A percentile compares a stretch with the other conserved stretches of the same genome.
Evolutionary conservation across 2,888 invertebrate species (phyloP).

Genomic region (Isoperla grammatica): DNA sequence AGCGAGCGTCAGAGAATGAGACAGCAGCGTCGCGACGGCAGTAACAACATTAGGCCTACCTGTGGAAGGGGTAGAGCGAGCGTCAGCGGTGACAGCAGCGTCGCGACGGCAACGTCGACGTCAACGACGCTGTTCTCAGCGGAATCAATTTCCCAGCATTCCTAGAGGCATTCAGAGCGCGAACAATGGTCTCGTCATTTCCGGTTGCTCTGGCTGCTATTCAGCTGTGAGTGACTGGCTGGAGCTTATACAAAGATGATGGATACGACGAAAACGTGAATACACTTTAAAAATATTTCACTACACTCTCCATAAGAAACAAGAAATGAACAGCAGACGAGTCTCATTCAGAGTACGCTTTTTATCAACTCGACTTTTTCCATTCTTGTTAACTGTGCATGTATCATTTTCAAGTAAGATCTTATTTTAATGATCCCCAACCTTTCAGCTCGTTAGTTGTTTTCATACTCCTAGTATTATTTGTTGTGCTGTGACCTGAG

Average conservation of each 20-base stretch:
- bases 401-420: too few relatives aligned
- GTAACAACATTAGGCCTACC: too few relatives aligned
- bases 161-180: slow-evolving; percentile 21
- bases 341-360: background rate
- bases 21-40: background rate
- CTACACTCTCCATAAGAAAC: slow-evolving; percentile 8
- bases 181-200: slow-evolving; percentile 25
- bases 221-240: slow-evolving; percentile 16
- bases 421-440: too few relatives aligned
- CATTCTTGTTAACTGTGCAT: background rate
- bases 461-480: background rate
- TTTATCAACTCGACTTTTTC: background rate
- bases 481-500: too few relatives aligned
- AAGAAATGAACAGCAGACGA: slow-evolving; percentile 7
- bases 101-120: slow-evolving; percentile 3
- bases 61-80: background rate
- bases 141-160: slow-evolving; percentile 15
- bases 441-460: background rate
- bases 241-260: slow-evolving; percentile 16
- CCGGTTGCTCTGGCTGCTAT: slow-evolving; percentile 16
- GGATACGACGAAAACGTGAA: background rate
- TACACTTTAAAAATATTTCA: slow-evolving; percentile 5
- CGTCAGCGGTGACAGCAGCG: slow-evolving; percentile 2
- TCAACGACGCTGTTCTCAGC: slow-evolving; percentile 9
- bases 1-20: slow-evolving; percentile 2